Evolutionary conservation across 2,113 vertebrate genomes (phyloP).

Genomic region (Sinocyclocheilus anshuiensis): DNA sequence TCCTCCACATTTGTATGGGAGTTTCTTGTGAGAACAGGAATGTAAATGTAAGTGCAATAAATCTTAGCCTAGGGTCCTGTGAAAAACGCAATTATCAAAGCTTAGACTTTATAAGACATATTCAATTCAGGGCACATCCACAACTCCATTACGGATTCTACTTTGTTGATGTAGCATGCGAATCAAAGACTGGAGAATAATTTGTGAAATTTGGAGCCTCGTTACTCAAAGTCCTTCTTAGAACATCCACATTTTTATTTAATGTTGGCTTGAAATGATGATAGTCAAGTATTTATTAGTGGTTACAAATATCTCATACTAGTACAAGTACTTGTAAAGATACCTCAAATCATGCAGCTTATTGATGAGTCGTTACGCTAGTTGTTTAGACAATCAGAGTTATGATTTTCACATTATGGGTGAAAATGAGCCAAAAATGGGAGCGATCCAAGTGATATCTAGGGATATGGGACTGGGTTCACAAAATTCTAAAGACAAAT

Average conservation of each 20-base stretch:
- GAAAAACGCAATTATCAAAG: slow-evolving; percentile 18
- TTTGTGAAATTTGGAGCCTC: background rate
- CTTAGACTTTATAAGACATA: background rate
- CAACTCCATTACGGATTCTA: slow-evolving; percentile 3
- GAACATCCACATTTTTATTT: background rate
- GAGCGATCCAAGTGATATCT: no score
- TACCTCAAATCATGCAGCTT: background rate
- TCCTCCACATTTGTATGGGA: background rate
- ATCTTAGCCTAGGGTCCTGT: background rate
- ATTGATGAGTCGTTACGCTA: background rate
- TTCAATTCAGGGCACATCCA: background rate
- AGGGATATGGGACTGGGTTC: no score
- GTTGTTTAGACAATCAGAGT: background rate
- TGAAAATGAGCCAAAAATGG: background rate
- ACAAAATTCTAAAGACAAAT: no score
- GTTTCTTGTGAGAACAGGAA: background rate
- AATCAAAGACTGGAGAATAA: background rate
- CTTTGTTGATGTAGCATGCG: background rate
- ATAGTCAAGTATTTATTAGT: background rate
- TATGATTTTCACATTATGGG: background rate
- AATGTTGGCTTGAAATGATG: background rate
- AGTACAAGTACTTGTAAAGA: no score
- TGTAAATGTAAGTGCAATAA: background rate
- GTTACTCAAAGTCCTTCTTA: background rate
- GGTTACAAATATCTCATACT: background rate